Evolutionary conservation across 2,797 vertebrate genomes (phyloP).

Genomic region (Micropoecilia bifurca): DNA sequence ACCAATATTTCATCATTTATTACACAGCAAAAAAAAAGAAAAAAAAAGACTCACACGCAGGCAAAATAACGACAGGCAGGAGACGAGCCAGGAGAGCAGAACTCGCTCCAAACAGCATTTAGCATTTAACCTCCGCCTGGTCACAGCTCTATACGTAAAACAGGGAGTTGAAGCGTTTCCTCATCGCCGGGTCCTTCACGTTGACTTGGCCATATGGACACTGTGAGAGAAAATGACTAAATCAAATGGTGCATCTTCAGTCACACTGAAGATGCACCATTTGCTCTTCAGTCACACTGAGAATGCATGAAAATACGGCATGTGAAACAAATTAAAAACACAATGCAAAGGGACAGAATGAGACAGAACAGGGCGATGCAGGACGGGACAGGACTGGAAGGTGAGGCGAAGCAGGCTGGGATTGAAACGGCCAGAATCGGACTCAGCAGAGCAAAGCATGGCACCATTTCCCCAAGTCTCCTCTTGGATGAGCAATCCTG

Average conservation of each 20-base stretch:
- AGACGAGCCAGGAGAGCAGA: conserved; percentile 52
- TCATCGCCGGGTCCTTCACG: conserved; percentile 85
- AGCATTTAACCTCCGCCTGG: conserved; percentile 32
- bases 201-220: conserved; percentile 89
- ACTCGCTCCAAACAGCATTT: conserved; percentile 34
- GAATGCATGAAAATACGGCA: conserved; percentile 16
- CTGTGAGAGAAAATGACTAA: conserved; percentile 77
- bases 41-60: conserved; percentile 67
- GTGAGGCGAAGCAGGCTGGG: conserved; percentile 1
- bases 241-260: conserved; percentile 37
- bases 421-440: not conserved
- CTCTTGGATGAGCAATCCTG: not conserved
- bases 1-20: conserved; percentile 84
- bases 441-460: not conserved
- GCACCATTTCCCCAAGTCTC: not conserved
- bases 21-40: conserved; percentile 66
- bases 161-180: conserved; percentile 82
- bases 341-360: not conserved
- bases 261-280: conserved; percentile 39
- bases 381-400: not conserved
- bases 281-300: conserved; percentile 40
- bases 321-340: not conserved
- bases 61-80: conserved; percentile 74
- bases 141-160: conserved; percentile 77
- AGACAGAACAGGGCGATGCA: not conserved